A percentile compares a stretch with the other conserved stretches of the same genome.
Evolutionary conservation across 1,140 invertebrate genomes (phyloP).

Genomic region (Ostrea denselamellosa): DNA sequence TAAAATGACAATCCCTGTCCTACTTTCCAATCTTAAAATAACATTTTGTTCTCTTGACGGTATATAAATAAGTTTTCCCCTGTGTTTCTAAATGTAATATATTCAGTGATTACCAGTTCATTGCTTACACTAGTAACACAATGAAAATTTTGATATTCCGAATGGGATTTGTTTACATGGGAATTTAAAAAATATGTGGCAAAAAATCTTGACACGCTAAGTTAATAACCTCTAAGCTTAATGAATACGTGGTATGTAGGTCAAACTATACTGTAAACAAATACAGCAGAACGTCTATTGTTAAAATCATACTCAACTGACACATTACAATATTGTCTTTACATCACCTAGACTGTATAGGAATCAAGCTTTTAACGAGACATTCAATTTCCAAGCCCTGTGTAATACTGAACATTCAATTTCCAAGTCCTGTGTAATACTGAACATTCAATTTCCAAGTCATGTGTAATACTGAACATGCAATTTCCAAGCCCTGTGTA

Average conservation of each 20-base stretch:
- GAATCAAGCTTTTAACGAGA: background rate
- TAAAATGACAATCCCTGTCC: background rate
- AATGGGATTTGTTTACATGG: background rate
- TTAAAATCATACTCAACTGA: background rate
- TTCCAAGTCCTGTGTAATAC: too few relatives aligned
- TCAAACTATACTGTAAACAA: background rate
- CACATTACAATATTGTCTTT: background rate
- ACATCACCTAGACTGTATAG: background rate
- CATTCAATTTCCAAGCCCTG: too few relatives aligned
- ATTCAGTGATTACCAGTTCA: background rate
- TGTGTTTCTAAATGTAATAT: background rate
- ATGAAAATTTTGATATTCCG: background rate
- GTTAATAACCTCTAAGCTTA: conserved; percentile 5
- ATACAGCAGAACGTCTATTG: background rate
- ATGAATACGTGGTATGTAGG: conserved; percentile 21
- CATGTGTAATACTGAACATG: too few relatives aligned
- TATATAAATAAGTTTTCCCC: background rate
- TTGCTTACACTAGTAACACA: background rate
- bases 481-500: too few relatives aligned
- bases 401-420: too few relatives aligned
- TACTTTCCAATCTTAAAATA: background rate
- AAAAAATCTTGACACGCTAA: conserved; percentile 23
- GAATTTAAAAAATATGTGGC: background rate
- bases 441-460: too few relatives aligned
- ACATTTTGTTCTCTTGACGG: background rate